Evolutionary conservation across 2,888 invertebrate species (phyloP), one percentile per base, ranked within the genome.

Genomic region (Apamea monoglypha): DNA sequence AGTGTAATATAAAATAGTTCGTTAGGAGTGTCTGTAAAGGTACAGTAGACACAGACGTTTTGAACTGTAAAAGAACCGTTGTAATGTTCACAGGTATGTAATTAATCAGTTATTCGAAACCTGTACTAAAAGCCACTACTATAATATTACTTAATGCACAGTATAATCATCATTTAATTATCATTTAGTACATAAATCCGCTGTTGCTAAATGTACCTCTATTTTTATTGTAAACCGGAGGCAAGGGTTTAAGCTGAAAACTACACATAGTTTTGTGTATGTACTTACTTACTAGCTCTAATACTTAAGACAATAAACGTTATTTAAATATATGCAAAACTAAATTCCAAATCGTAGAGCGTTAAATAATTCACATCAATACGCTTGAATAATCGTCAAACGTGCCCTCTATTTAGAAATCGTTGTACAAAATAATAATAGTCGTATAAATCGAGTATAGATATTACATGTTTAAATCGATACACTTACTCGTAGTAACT

Each of bases 361-460:
- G 47, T 40, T 18, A 29, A 47, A 67, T 67, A 40, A 59, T 47
- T 53, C 25, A 32, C 16, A 21, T 68, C 32, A 64, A 44, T 21
- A 32, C 25, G 40, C 29, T 47, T 64, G 25, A 80, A 59, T 80
- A 40, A 80, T 56, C 29, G 21, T 16, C n/a, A 71, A 66, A 81
- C 56, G 56, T n/a, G 72, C 29, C 21, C 14, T 47, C n/a, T 56
- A 25, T 21, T 53, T 44, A 67, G 56, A 47, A 64, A 81, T 68
- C 14, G 29, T 64, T 59, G 29, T 36, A 32, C 36, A 47, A 53
- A n/a, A n/a, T n/a, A n/a, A n/a, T n/a, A n/a, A 61, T 47, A 66
- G 8, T 36, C 53, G 14, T 29, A 16, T 64, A 25, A 44, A 59
- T 53, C 44, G 32, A 70, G 56, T 68, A 16, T 40, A n/a, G n/a